phyloP scores from a whole-genome alignment of 2,113 vertebrate genomes.

The Perca fluviatilis region DNA sequence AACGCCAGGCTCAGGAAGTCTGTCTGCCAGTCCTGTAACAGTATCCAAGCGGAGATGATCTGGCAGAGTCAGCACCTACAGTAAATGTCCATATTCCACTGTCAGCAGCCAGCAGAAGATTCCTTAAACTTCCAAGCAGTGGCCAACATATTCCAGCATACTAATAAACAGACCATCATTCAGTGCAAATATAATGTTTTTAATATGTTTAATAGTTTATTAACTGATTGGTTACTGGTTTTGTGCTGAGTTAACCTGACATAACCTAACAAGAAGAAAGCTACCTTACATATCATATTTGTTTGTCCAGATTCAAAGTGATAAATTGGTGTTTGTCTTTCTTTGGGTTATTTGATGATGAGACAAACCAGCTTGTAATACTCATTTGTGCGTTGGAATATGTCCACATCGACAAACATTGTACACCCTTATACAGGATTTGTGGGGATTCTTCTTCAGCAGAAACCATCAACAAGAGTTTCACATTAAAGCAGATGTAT shows the following conservation, averaged over 20 bases:
- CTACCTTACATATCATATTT: too few relatives aligned
- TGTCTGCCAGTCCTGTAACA: conserved; percentile 86
- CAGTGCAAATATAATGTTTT: background rate
- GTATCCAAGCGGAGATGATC: conserved; percentile 59
- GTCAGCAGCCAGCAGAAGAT: conserved; percentile 43
- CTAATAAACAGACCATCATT: conserved; percentile 12
- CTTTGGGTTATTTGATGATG: background rate
- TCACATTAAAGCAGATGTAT: background rate
- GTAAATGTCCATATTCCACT: conserved; percentile 65
- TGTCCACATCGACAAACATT: background rate
- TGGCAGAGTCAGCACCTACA: conserved; percentile 84
- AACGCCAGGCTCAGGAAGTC: conserved; percentile 63
- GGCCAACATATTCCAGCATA: conserved; percentile 6
- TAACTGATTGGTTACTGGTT: background rate
- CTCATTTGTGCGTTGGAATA: background rate
- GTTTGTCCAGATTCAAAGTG: background rate
- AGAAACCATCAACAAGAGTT: background rate
- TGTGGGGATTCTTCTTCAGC: background rate
- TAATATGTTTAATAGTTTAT: too few relatives aligned
- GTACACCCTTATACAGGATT: background rate
- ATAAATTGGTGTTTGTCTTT: background rate
- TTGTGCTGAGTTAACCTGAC: background rate
- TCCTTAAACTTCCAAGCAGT: conserved; percentile 4
- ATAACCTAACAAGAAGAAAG: background rate
- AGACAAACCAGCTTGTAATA: background rate